Evolutionary conservation across 2,797 vertebrate genomes (phyloP).

Genomic region (Gephyroberyx darwinii): DNA sequence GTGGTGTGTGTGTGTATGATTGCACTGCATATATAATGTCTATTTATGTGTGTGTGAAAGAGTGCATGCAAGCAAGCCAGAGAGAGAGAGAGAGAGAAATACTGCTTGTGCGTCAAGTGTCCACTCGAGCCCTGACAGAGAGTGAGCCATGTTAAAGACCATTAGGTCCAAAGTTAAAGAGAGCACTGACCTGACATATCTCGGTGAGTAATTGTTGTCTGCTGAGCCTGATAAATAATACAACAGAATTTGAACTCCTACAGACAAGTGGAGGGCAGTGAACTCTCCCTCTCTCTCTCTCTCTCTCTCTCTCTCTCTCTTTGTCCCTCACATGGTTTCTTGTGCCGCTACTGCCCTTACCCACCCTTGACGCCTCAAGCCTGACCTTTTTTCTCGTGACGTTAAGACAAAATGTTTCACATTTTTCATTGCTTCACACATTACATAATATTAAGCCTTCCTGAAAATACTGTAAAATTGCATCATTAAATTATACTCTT

Average conservation of each 20-base stretch:
- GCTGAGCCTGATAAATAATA: conserved; percentile 72
- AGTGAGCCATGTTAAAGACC: conserved; percentile 57
- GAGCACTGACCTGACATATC: conserved; percentile 66
- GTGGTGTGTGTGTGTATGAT: not conserved
- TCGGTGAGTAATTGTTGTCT: conserved; percentile 69
- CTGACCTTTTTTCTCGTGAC: too few relatives aligned
- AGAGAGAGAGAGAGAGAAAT: conserved; percentile 9
- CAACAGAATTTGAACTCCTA: conserved; percentile 51
- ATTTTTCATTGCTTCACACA: conserved; percentile 22
- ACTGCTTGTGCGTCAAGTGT: conserved; percentile 43
- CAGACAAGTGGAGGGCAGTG: conserved; percentile 44
- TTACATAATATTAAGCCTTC: not conserved
- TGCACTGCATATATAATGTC: not conserved
- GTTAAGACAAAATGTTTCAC: conserved; percentile 2
- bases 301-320: conserved; percentile 35
- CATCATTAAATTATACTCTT: not conserved
- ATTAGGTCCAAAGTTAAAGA: conserved; percentile 61
- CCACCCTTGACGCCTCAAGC: not conserved
- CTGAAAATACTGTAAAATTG: too few relatives aligned
- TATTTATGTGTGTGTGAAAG: conserved; percentile 6
- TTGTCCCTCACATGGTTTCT: conserved; percentile 11
- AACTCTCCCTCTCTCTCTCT: conserved; percentile 39
- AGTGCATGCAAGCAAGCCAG: not conserved
- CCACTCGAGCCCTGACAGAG: conserved; percentile 48
- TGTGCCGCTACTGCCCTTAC: not conserved